Percentiles rank a stretch among this genome's conserved stretches.
Evolutionary conservation across 1,140 invertebrate genomes (phyloP).

Genomic region (Sminthurides bifidus): DNA sequence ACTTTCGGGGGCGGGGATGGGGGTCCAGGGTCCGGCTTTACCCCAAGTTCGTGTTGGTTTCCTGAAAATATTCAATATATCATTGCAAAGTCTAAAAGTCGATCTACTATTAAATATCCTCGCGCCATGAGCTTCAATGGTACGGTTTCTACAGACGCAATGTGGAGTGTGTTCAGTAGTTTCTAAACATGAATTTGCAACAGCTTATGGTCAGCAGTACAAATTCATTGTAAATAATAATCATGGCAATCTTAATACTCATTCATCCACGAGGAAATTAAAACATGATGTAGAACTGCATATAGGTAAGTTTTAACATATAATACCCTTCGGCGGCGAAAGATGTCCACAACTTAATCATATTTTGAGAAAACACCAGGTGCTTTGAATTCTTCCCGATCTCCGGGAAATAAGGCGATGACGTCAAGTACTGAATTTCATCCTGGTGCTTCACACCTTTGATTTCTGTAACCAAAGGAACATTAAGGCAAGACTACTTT

Average conservation of each 20-base stretch:
- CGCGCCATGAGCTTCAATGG: neutral
- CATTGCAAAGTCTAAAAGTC: neutral
- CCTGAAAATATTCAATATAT: neutral
- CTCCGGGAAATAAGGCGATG: constrained; percentile 10
- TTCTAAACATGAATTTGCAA: too few species aligned
- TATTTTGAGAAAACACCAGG: constrained; percentile 10
- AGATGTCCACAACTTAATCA: constrained; percentile 17
- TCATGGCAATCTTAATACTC: too few species aligned
- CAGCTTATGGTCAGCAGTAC: neutral
- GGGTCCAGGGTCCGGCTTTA: neutral
- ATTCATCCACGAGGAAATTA: too few species aligned
- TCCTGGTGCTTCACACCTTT: constrained; percentile 5
- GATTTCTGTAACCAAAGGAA: too few species aligned
- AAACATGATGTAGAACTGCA: too few species aligned
- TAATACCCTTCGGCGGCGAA: constrained; percentile 24
- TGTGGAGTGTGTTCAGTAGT: too few species aligned
- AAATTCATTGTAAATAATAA: too few species aligned
- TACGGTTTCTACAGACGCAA: neutral
- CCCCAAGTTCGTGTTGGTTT: constrained; percentile 1
- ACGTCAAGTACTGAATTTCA: constrained; percentile 2
- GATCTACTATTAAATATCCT: neutral
- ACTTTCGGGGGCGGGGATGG: neutral
- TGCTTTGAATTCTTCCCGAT: constrained; percentile 14
- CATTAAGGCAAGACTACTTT: too few species aligned
- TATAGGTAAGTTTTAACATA: too few species aligned